Conservation (phyloP, 2,888 invertebrate species). For the Drosophila suboccidentalis region DNA sequence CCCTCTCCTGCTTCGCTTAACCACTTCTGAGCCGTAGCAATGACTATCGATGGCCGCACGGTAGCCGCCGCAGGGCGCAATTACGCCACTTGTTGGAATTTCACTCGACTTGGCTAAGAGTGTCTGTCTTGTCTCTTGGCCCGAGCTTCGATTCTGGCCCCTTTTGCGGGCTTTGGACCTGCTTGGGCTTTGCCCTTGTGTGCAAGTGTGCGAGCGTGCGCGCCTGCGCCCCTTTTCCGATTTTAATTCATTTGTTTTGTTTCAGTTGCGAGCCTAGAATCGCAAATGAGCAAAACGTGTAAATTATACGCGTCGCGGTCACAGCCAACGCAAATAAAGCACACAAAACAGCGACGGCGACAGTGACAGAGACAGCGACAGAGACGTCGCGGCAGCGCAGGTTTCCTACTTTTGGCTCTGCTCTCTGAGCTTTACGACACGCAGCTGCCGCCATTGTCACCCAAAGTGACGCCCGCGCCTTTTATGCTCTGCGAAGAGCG, state of each 20-base stretch:
- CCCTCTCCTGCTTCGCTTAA: not conserved
- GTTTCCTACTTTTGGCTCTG: conserved; percentile 41
- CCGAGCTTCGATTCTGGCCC: conserved; percentile 4
- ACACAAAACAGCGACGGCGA: conserved; percentile 21
- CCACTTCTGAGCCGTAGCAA: not conserved
- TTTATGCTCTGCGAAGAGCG: conserved; percentile 24
- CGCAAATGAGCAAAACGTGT: conserved; percentile 83
- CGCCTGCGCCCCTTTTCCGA: conserved; percentile 38
- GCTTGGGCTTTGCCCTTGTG: conserved; percentile 31
- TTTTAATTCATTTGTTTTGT: conserved; percentile 77
- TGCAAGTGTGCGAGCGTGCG: conserved; percentile 4
- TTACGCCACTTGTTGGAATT: conserved; percentile 83
- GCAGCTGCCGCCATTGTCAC: conserved; percentile 65
- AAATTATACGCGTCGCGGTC: conserved; percentile 82
- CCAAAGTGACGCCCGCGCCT: conserved; percentile 67
- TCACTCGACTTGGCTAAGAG: conserved; percentile 60
- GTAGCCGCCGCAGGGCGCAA: conserved; percentile 82
- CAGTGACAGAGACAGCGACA: not conserved
- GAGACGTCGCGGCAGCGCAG: conserved; percentile 17
- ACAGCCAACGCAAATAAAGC: conserved; percentile 76
- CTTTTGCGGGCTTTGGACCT: conserved; percentile 2
- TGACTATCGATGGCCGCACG: conserved; percentile 70
- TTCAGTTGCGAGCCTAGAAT: conserved; percentile 77
- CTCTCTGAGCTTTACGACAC: conserved; percentile 53
- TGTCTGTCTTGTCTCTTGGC: conserved; percentile 29